Percentiles rank a stretch among this genome's conserved stretches.
phyloP scores from a whole-genome alignment of 2,113 vertebrate genomes.

The Azemiops feae region DNA sequence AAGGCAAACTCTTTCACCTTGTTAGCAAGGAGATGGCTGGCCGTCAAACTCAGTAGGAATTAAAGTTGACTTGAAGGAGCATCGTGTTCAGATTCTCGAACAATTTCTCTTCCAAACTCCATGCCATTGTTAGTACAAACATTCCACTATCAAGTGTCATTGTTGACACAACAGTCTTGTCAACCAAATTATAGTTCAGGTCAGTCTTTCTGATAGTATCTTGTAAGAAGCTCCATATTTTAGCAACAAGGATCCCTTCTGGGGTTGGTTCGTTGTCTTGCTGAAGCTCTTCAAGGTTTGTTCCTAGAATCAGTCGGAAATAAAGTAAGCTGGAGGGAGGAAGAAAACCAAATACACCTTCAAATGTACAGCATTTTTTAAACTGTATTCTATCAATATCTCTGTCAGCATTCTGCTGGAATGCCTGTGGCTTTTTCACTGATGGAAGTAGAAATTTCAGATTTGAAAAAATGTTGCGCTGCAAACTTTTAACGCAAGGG shows the following conservation, averaged over 20 bases:
- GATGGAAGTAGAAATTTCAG: neutral
- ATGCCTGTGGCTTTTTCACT: neutral
- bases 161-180: neutral
- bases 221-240: neutral
- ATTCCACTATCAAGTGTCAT: neutral
- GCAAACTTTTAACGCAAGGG: neutral
- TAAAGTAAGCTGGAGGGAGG: neutral
- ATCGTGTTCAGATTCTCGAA: neutral
- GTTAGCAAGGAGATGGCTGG: neutral
- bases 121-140: neutral
- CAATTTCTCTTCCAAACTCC: neutral
- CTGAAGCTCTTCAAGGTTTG: neutral
- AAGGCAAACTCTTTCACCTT: neutral
- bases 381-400: neutral
- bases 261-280: neutral
- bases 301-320: neutral
- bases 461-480: neutral
- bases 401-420: neutral
- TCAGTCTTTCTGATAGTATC: neutral
- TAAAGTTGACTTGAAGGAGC: neutral
- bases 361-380: no score
- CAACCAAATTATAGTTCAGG: neutral
- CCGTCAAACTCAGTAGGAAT: neutral
- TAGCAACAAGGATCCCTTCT: neutral
- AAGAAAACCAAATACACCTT: neutral